phyloP scores from a whole-genome alignment of 2,888 invertebrate genomes.

The Ferdinandea cuprea region DNA sequence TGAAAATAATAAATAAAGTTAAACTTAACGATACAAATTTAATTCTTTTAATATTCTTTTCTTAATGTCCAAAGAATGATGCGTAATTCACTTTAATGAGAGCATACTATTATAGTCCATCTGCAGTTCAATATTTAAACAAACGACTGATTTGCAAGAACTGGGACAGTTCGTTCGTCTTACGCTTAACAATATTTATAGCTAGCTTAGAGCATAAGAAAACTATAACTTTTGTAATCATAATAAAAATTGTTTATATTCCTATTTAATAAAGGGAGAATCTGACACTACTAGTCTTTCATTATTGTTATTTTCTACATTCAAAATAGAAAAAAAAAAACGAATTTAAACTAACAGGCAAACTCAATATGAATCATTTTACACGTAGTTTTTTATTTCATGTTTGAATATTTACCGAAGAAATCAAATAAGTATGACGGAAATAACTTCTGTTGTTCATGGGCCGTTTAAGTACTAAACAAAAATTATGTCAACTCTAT shows the following conservation, averaged over 20 bases:
- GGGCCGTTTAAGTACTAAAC: too few species aligned
- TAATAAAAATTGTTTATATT: background rate
- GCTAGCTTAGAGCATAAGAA: background rate
- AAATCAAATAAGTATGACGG: too few species aligned
- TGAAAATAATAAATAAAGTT: constrained; percentile 77
- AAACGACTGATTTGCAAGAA: background rate
- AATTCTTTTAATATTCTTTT: background rate
- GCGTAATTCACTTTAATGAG: background rate
- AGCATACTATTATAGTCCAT: too few species aligned
- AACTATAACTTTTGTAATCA: background rate
- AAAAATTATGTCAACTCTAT: too few species aligned
- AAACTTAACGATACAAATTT: background rate
- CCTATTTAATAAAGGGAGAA: background rate
- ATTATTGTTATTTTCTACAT: background rate
- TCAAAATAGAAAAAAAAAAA: too few species aligned
- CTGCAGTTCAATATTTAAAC: too few species aligned
- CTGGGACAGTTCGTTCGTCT: background rate
- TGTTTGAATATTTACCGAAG: too few species aligned
- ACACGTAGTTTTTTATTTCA: too few species aligned
- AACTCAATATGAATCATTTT: too few species aligned
- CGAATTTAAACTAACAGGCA: too few species aligned
- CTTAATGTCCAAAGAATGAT: background rate
- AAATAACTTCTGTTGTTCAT: too few species aligned
- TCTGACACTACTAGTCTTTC: background rate
- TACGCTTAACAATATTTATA: background rate